These are phyloP conservation scores for Carcina quercana DNA, from an alignment of 2,888 invertebrate species.

Conservation along the genomic window DNA sequence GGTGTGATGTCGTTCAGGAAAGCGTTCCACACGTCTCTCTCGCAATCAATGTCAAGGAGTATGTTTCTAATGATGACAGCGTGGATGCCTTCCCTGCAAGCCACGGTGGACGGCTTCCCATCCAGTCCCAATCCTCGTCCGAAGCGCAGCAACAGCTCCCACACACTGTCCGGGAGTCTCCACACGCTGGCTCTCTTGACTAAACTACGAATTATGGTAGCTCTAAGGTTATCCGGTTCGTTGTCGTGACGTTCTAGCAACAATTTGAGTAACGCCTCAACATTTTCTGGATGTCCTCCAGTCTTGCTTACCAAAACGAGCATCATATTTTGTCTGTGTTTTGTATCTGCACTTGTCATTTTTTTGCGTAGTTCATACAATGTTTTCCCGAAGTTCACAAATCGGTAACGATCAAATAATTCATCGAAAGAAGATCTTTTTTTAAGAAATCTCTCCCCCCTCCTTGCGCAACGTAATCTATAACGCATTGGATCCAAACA, in stretches of 20 bases:
- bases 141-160: slow-evolving; percentile 38
- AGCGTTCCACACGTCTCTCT: slow-evolving; percentile 20
- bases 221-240: slow-evolving; percentile 41
- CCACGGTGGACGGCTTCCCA: slow-evolving; percentile 28
- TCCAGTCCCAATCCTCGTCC: slow-evolving; percentile 43
- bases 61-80: slow-evolving; percentile 40
- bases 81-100: slow-evolving; percentile 45
- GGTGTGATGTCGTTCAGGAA: slow-evolving; percentile 34
- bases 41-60: slow-evolving; percentile 20
- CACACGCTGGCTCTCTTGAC: slow-evolving; percentile 42
- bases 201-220: slow-evolving; percentile 44
- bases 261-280: slow-evolving; percentile 32
- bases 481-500: not conserved
- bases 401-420: slow-evolving; percentile 43
- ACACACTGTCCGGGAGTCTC: slow-evolving; percentile 35
- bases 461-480: not conserved
- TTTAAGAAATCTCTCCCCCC: not conserved
- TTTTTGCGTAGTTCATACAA: slow-evolving; percentile 37
- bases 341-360: slow-evolving; percentile 31
- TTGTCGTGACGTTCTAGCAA: slow-evolving; percentile 33
- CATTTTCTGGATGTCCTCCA: slow-evolving; percentile 32
- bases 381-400: slow-evolving; percentile 36
- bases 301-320: slow-evolving; percentile 52
- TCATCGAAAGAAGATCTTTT: slow-evolving; percentile 29
- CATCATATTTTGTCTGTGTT: slow-evolving; percentile 44